Evolutionary conservation across 1,140 invertebrate species (phyloP), one percentile per base, ranked within the genome.

Genomic region (Pachypeltis micranthus): DNA sequence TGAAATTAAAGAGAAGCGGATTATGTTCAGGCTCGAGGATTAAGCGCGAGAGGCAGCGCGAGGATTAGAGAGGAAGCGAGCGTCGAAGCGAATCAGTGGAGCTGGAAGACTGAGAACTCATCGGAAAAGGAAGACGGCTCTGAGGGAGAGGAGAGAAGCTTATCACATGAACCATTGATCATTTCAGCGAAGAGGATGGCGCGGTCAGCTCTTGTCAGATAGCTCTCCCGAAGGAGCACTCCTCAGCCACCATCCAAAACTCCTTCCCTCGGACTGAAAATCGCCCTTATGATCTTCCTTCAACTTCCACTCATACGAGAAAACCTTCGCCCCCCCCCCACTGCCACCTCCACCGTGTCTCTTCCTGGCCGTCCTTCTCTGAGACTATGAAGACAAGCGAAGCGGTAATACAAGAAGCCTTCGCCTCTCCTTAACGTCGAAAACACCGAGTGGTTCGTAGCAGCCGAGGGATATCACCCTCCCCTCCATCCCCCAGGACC

Each of bases 101-200:
- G 47, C 47, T 10, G 21, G 47, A 51, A 51, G 4, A 4, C 47
- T 16, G 31, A 7, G 31, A 39, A 7, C 47, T 51, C 23, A 51
- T 51, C 47, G 12, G 47, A 16, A 21, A 51, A 51, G 47, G 19
- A 51, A 4, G 47, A 21, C 31, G 7, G 7, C 19, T 51, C 12
- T 10, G 19, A 21, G 4, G 47, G 47, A 14, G 19, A 21, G 4
- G 47, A 4, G 47, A 21, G 47, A 51, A 51, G 47, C 47, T 51
- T 51, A 51, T 51, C 47, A 51, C 47, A 21, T 51, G 47, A 14
- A 51, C 47, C 47, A 51, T 51, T 51, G 47, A 51, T 51, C 47
- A 51, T 51, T 51, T 51, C 47, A 21, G 47, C 47, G 7, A 51
- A 21, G 4, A 10, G 23, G 47, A 51, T 51, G 12, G 47, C 47